A percentile compares a stretch with the other conserved stretches of the same genome.
Conservation (phyloP, 2,113 vertebrate species). For the Geococcyx californianus region DNA sequence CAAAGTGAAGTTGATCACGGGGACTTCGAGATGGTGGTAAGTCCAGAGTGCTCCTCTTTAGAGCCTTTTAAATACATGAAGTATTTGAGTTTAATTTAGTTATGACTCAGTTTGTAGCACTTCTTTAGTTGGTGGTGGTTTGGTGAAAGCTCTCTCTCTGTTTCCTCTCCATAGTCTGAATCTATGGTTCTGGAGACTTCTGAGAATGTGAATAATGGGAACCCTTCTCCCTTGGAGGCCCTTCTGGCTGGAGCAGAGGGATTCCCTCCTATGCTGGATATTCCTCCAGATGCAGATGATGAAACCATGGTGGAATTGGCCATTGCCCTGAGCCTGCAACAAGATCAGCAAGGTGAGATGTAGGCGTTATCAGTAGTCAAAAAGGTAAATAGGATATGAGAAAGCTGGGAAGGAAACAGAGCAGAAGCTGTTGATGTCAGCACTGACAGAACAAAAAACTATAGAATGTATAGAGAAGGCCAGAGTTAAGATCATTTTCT, state of each 20-base stretch:
- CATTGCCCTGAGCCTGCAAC: conserved; percentile 96
- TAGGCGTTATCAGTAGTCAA: neutral
- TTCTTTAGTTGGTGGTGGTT: neutral
- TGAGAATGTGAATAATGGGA: conserved; percentile 95
- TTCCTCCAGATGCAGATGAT: conserved; percentile 97
- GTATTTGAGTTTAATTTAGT: neutral
- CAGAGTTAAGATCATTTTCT: neutral
- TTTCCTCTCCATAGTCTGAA: conserved; percentile 82
- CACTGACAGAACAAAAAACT: neutral
- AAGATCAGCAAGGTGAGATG: conserved; percentile 93
- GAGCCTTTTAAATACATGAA: neutral
- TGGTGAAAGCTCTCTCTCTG: neutral
- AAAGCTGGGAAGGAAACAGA: neutral
- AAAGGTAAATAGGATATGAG: neutral
- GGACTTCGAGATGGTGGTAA: conserved; percentile 99
- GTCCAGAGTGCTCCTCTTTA: conserved; percentile 31
- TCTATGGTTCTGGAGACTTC: conserved; percentile 98
- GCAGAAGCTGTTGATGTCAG: neutral
- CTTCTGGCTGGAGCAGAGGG: conserved; percentile 95
- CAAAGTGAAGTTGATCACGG: conserved; percentile 95
- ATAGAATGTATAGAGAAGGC: neutral
- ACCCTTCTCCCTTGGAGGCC: conserved; percentile 95
- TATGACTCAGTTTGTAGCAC: neutral
- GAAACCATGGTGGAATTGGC: conserved; percentile 99
- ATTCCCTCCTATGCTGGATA: conserved; percentile 98